phyloP scores from a whole-genome alignment of 2,113 vertebrate species.

The Procavia capensis region DNA sequence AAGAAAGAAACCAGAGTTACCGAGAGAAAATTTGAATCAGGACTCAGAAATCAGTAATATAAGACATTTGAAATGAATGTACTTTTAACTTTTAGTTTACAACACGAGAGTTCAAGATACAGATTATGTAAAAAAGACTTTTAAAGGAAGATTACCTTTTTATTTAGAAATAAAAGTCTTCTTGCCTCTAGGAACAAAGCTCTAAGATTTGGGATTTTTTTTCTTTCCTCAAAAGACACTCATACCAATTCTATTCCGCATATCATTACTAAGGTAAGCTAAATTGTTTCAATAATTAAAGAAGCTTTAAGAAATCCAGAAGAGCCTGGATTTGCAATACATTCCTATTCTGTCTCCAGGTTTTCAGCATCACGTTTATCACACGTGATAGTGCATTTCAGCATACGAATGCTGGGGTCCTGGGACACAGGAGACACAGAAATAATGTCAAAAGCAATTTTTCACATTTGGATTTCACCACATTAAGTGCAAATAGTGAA shows the following conservation, averaged over 20 bases:
- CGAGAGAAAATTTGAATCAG: slow-evolving; percentile 43
- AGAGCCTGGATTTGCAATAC: slow-evolving; percentile 56
- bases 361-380: slow-evolving; percentile 77
- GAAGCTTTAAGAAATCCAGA: slow-evolving; percentile 56
- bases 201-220: slow-evolving; percentile 40
- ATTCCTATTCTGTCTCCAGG: slow-evolving; percentile 64
- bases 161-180: slow-evolving; percentile 47
- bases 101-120: neutral
- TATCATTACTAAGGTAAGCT: slow-evolving; percentile 18
- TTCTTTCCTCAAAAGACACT: slow-evolving; percentile 53
- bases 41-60: slow-evolving; percentile 67
- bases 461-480: slow-evolving; percentile 82
- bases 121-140: neutral
- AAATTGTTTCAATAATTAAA: slow-evolving; percentile 63
- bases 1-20: neutral
- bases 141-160: slow-evolving; percentile 35
- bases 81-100: slow-evolving; percentile 26
- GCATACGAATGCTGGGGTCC: slow-evolving; percentile 73
- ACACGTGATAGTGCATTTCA: slow-evolving; percentile 74
- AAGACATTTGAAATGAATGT: neutral
- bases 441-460: slow-evolving; percentile 84
- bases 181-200: neutral
- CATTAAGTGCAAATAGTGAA: slow-evolving; percentile 83
- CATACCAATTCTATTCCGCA: neutral
- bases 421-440: slow-evolving; percentile 72